Conservation (phyloP, 2,888 invertebrate species). For the Cephalotes varians region DNA sequence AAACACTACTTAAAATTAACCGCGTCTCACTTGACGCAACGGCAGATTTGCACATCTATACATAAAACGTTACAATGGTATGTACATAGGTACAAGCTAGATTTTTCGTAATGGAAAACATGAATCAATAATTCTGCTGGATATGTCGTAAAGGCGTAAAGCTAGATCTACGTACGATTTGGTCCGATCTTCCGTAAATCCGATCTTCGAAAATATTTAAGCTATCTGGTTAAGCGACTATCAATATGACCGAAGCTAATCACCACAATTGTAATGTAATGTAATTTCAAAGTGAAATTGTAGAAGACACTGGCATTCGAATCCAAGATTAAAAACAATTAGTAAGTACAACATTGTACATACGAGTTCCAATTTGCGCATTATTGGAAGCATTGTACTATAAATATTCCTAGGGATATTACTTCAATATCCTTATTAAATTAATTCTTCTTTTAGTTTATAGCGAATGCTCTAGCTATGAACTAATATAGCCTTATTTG, state of each 20-base stretch:
- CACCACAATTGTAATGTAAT: slow-evolving; percentile 30
- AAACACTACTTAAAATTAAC: slow-evolving; percentile 66
- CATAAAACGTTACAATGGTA: slow-evolving; percentile 56
- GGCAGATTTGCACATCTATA: slow-evolving; percentile 61
- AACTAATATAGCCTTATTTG: slow-evolving; percentile 74
- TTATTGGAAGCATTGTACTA: slow-evolving; percentile 48
- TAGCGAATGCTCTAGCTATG: slow-evolving; percentile 57
- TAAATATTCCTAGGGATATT: slow-evolving; percentile 26
- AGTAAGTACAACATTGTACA: slow-evolving; percentile 55
- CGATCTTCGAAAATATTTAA: slow-evolving; percentile 68
- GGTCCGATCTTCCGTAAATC: slow-evolving; percentile 79
- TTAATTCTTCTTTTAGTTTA: slow-evolving; percentile 32
- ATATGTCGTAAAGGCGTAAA: slow-evolving; percentile 80
- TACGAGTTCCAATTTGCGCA: slow-evolving; percentile 46
- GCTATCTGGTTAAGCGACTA: slow-evolving; percentile 63
- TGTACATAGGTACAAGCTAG: slow-evolving; percentile 71
- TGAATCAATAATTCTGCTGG: slow-evolving; percentile 72
- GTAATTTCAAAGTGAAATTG: slow-evolving; percentile 42
- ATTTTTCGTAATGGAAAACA: slow-evolving; percentile 69
- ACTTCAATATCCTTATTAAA: slow-evolving; percentile 55
- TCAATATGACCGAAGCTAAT: slow-evolving; percentile 47
- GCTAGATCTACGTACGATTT: slow-evolving; percentile 78
- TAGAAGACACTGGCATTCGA: slow-evolving; percentile 35
- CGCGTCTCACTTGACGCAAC: slow-evolving; percentile 37
- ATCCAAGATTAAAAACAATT: slow-evolving; percentile 50